Evolutionary conservation across 1,140 invertebrate species (phyloP).

Genomic region (Hyphantria cunea): DNA sequence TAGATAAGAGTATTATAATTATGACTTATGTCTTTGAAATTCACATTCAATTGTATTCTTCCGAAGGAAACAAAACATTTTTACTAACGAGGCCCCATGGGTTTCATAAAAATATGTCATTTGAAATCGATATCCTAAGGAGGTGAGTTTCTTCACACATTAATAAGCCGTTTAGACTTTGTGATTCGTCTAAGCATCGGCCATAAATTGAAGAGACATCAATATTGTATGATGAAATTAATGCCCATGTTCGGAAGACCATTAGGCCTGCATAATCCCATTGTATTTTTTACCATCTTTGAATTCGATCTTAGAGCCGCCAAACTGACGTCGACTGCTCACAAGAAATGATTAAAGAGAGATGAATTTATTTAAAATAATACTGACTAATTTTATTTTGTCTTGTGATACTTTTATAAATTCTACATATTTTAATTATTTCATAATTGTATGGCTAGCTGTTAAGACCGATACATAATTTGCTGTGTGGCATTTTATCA

Average conservation of each 20-base stretch:
- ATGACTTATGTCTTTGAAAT: slow-evolving; percentile 69
- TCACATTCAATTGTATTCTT: slow-evolving; percentile 79
- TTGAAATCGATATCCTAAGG: slow-evolving; percentile 46
- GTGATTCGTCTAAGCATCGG: slow-evolving; percentile 60
- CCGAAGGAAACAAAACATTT: slow-evolving; percentile 61
- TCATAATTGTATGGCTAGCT: background rate
- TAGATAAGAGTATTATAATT: slow-evolving; percentile 60
- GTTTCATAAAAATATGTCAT: slow-evolving; percentile 74
- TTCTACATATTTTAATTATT: too few species aligned
- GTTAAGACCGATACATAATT: background rate
- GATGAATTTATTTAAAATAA: slow-evolving; percentile 51
- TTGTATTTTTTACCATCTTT: slow-evolving; percentile 72
- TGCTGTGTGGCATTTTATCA: background rate
- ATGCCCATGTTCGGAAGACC: slow-evolving; percentile 76
- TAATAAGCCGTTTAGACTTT: slow-evolving; percentile 76
- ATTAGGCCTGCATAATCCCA: slow-evolving; percentile 75
- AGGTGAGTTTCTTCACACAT: slow-evolving; percentile 77
- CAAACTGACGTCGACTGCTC: slow-evolving; percentile 59
- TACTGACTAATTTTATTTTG: slow-evolving; percentile 17
- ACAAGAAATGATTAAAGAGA: slow-evolving; percentile 44
- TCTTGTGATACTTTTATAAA: background rate
- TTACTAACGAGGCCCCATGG: slow-evolving; percentile 64
- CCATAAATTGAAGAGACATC: slow-evolving; percentile 76
- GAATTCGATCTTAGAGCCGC: slow-evolving; percentile 54
- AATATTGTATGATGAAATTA: slow-evolving; percentile 80